Percentiles rank a stretch among this genome's conserved stretches.
Evolutionary conservation across 2,888 invertebrate species (phyloP).

Genomic region (Melikaiella ostensackeni): DNA sequence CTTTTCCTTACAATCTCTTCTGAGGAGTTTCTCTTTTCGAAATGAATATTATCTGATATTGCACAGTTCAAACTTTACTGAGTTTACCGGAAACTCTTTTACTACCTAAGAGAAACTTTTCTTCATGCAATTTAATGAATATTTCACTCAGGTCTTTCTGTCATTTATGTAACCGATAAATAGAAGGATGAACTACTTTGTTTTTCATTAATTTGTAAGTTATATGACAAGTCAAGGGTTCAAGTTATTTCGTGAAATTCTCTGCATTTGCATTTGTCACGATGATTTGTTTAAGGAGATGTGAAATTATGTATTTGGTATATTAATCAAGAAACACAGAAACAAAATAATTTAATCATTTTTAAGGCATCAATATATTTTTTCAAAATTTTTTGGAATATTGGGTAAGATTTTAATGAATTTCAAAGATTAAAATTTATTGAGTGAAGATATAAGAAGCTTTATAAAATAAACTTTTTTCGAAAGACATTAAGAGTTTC

Average conservation of each 20-base stretch:
- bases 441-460: too few species aligned
- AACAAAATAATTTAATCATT: too few species aligned
- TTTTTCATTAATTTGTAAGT: background rate
- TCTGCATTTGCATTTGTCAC: background rate
- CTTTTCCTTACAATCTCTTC: conserved; percentile 5
- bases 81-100: background rate
- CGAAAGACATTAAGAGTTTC: too few species aligned
- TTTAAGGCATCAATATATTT: too few species aligned
- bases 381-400: too few species aligned
- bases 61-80: background rate
- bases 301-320: too few species aligned
- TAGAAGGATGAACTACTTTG: background rate
- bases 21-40: background rate
- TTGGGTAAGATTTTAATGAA: too few species aligned
- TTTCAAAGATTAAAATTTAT: too few species aligned
- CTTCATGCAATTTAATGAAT: background rate
- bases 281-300: too few species aligned
- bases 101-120: background rate
- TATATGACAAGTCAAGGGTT: background rate
- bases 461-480: too few species aligned
- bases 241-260: background rate
- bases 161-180: background rate
- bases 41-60: conserved; percentile 19
- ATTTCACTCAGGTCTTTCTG: background rate
- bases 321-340: too few species aligned